Percentiles rank a stretch among this genome's conserved stretches.
Evolutionary conservation across 2,113 vertebrate genomes (phyloP).

Genomic region (Anguilla japonica): DNA sequence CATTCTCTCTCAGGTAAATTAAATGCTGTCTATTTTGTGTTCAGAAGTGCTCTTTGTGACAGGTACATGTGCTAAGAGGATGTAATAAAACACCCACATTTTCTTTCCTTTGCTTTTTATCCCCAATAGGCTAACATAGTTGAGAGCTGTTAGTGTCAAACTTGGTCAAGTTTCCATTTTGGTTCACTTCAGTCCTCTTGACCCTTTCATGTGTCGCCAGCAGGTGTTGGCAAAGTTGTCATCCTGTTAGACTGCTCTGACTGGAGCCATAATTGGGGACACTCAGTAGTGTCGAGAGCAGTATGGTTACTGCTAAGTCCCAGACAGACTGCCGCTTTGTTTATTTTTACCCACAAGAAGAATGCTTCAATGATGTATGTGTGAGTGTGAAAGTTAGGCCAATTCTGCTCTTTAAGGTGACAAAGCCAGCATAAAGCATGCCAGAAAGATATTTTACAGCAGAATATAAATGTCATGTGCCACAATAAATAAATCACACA

Average conservation of each 20-base stretch:
- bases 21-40: not conserved
- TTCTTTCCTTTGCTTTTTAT: not conserved
- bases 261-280: not conserved
- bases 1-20: not conserved
- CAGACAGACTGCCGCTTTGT: not conserved
- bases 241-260: not conserved
- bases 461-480: no score
- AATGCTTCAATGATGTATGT: not conserved
- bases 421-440: no score
- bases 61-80: not conserved
- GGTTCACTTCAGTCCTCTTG: not conserved
- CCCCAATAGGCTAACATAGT: not conserved
- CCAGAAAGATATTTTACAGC: no score
- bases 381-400: not conserved
- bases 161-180: not conserved
- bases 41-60: not conserved
- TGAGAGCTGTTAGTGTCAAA: not conserved
- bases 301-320: not conserved
- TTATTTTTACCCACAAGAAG: not conserved
- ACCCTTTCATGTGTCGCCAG: not conserved
- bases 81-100: not conserved
- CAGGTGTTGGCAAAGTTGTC: conserved; percentile 2
- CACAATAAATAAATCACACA: no score
- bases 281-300: no score
- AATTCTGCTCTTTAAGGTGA: not conserved